Conservation (phyloP, 2,113 vertebrate species). For the Gasterosteus aculeatus region DNA sequence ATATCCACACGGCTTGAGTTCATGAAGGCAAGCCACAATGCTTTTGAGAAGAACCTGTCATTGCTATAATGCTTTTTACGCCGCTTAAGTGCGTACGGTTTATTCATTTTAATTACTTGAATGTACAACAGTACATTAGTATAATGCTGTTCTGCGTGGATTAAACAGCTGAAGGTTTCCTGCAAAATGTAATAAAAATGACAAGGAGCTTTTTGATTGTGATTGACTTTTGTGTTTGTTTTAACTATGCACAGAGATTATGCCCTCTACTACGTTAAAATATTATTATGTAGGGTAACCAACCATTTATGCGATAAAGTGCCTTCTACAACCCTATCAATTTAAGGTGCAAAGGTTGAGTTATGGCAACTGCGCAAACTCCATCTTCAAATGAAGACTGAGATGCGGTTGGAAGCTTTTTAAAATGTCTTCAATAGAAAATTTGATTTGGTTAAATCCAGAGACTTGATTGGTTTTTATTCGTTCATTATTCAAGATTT, state of each 20-base stretch:
- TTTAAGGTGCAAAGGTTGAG: not conserved
- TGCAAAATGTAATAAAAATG: slow-evolving; percentile 7
- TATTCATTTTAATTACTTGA: slow-evolving; percentile 26
- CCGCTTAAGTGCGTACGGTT: slow-evolving; percentile 26
- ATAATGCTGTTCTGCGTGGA: slow-evolving; percentile 22
- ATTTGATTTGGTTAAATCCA: slow-evolving; percentile 4
- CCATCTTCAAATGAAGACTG: not conserved
- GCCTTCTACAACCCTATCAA: not conserved
- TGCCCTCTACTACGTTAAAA: not conserved
- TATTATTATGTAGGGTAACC: not conserved
- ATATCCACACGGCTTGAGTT: not conserved
- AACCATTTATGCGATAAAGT: not conserved
- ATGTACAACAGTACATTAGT: not conserved
- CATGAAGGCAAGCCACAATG: not conserved
- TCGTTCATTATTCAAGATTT: slow-evolving; percentile 40
- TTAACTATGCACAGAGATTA: not conserved
- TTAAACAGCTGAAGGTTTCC: slow-evolving; percentile 37
- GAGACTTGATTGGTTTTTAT: slow-evolving; percentile 5
- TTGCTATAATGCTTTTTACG: slow-evolving; percentile 19
- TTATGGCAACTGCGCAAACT: not conserved
- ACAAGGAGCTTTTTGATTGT: slow-evolving; percentile 9
- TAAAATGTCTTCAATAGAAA: too few species aligned
- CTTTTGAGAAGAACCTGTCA: slow-evolving; percentile 18
- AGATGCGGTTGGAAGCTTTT: not conserved
- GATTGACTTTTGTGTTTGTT: not conserved